phyloP scores from a whole-genome alignment of 2,113 vertebrate species.

The Dicaeum eximium region DNA sequence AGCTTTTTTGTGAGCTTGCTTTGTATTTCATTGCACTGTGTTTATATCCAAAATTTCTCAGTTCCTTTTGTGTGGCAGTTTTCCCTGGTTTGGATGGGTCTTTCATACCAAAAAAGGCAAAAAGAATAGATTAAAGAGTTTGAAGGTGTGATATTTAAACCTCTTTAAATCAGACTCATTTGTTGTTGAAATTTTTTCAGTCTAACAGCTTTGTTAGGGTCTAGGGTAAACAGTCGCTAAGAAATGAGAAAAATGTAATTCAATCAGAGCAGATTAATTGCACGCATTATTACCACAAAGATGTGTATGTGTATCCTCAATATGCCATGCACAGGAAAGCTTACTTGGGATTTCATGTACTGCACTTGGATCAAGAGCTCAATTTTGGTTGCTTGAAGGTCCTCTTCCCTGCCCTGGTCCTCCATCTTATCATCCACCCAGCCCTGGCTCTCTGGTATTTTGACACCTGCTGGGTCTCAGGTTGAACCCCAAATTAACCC shows the following conservation, averaged over 20 bases:
- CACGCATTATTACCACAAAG: neutral
- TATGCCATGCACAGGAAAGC: neutral
- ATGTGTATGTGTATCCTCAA: neutral
- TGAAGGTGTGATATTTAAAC: neutral
- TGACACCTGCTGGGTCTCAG: constrained; percentile 53
- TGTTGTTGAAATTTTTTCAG: neutral
- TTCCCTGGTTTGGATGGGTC: neutral
- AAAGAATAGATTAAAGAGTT: neutral
- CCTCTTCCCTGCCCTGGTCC: neutral
- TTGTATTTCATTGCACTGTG: neutral
- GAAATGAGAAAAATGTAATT: neutral
- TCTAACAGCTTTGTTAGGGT: neutral
- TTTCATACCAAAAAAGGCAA: neutral
- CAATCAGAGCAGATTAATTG: neutral
- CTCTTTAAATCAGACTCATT: neutral
- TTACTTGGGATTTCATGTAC: neutral
- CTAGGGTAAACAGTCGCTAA: neutral
- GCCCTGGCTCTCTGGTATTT: neutral
- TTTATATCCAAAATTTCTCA: neutral
- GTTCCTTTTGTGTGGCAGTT: neutral
- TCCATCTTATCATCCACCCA: neutral
- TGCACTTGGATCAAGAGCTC: neutral
- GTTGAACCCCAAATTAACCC: constrained; percentile 7
- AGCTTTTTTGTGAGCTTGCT: neutral
- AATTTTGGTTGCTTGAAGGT: neutral